These are phyloP conservation scores for Cololabis saira DNA, from an alignment of 2,113 vertebrate species.

Conservation along the genomic window DNA sequence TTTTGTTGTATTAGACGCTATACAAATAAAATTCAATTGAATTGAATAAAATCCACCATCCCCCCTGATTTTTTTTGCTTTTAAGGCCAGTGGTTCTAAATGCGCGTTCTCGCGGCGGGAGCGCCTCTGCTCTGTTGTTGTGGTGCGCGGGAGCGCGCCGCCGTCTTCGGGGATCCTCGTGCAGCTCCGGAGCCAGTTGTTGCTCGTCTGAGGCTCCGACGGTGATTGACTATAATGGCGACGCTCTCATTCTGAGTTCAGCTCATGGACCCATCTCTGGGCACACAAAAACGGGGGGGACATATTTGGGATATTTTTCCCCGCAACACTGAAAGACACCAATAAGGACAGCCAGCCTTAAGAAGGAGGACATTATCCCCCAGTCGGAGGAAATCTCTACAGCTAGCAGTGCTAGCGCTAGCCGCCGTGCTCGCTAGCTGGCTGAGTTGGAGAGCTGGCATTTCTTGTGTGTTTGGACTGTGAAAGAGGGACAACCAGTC, in stretches of 20 bases:
- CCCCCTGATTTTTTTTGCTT: too few species aligned
- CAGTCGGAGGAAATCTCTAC: constrained; percentile 39
- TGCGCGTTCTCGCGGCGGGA: too few species aligned
- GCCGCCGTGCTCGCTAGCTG: constrained; percentile 64
- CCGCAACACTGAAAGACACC: neutral
- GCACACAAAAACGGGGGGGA: constrained; percentile 47
- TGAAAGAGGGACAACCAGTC: constrained; percentile 27
- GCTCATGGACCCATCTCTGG: constrained; percentile 63
- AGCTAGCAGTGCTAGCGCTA: constrained; percentile 65
- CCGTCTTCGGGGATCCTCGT: constrained; percentile 69
- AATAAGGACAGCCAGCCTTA: constrained; percentile 13
- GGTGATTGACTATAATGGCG: constrained; percentile 86
- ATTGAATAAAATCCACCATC: too few species aligned
- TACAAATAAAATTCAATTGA: too few species aligned
- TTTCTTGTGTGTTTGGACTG: constrained; percentile 54
- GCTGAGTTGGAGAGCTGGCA: constrained; percentile 76
- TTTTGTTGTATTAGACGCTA: too few species aligned
- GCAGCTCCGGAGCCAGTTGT: constrained; percentile 65
- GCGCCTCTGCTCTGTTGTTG: too few species aligned
- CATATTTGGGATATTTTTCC: constrained; percentile 11
- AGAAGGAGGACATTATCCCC: constrained; percentile 14
- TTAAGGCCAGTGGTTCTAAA: too few species aligned
- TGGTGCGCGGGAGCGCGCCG: constrained; percentile 31
- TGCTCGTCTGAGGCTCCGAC: constrained; percentile 61
- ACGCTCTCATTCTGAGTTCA: constrained; percentile 75